Base-by-base conservation (phyloP, 2,888 invertebrate genomes). In the Eutolmus rufibarbis region DNA sequence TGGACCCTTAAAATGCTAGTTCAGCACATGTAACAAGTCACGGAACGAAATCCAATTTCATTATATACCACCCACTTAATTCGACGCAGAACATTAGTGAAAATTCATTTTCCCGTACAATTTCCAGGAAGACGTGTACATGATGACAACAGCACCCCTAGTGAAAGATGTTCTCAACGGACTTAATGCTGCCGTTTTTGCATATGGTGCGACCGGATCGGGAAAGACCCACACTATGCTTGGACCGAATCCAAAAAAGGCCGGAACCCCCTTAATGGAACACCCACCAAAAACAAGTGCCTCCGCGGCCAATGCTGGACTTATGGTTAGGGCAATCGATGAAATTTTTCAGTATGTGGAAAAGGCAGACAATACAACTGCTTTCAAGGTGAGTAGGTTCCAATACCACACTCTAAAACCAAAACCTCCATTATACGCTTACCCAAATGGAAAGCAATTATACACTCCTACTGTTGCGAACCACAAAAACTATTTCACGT, bases 121-220 rank as follows among this genome's bases (percentile, higher is more conserved):
- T 56, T 87, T 81, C 2, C 43, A 92, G 91, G 96, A 96, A 91
- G 95, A 96, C 84, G 97, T 99, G 0, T 99, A 98, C 92, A 95
- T 96, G 88, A 95, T 95, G 5, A 98, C 98, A 0, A 97, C 98
- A 34, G 96, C 96, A 85, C 95, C 96, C 23, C 93, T 99, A 23
- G 97, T 99, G 1, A 95, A 95, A 74, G 97, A 97, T 90, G 97
- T 99, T 0, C 93, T 98, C 40, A 94, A 94, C 88, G 99, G 99
- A 0, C 97, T 96, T 91, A 98, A 98, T 90, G 98, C 97, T 0
- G 98, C 98, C 0, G 98, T 99, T 37, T 99, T 99, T 93, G 98
- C 99, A 0, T 99, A 93, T 87, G 93, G 93, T n/a, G 93, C 93
- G 0, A 93, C 93, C 0, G 93, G 93, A 1, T 93, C 93, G 0